These are phyloP conservation scores for Ophioninae sp. DNA, from an alignment of 2,888 invertebrate species.

Conservation along the genomic window DNA sequence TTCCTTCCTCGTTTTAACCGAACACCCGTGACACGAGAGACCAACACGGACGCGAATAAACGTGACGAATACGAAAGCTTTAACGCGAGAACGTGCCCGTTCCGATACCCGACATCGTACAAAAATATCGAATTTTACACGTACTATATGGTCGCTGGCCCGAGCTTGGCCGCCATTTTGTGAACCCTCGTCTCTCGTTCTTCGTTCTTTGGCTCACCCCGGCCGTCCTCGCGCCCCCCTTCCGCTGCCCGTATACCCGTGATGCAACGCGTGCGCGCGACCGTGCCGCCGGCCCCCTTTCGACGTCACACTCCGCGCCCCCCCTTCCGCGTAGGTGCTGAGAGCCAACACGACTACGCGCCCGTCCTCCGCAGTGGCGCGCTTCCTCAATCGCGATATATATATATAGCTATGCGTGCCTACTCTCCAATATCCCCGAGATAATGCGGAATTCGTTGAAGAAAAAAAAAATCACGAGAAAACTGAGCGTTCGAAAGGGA, in stretches of 20 bases:
- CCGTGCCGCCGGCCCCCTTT: slow-evolving; percentile 33
- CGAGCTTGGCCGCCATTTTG: slow-evolving; percentile 80
- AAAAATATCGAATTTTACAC: slow-evolving; percentile 75
- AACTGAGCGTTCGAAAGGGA: background rate
- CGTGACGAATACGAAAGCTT: slow-evolving; percentile 65
- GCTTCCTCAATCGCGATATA: background rate
- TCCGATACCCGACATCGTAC: slow-evolving; percentile 73
- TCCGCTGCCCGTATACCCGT: slow-evolving; percentile 65
- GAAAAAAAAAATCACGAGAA: slow-evolving; percentile 24
- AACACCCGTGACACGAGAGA: slow-evolving; percentile 55
- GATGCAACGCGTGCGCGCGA: slow-evolving; percentile 74
- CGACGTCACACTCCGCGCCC: slow-evolving; percentile 10
- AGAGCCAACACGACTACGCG: slow-evolving; percentile 57
- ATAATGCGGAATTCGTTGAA: slow-evolving; percentile 16
- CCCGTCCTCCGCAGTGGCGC: slow-evolving; percentile 46
- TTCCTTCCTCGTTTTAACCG: slow-evolving; percentile 37
- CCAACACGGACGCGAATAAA: slow-evolving; percentile 63
- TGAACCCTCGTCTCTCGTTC: slow-evolving; percentile 74
- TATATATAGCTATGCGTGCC: background rate
- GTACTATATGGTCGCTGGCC: slow-evolving; percentile 78
- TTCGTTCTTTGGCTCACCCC: slow-evolving; percentile 71
- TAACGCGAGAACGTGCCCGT: slow-evolving; percentile 68
- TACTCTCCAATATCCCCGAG: background rate
- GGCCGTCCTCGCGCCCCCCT: slow-evolving; percentile 45
- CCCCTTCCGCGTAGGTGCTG: slow-evolving; percentile 7